phyloP scores from a whole-genome alignment of 2,888 invertebrate genomes.

The Alloscopus bannaensis region DNA sequence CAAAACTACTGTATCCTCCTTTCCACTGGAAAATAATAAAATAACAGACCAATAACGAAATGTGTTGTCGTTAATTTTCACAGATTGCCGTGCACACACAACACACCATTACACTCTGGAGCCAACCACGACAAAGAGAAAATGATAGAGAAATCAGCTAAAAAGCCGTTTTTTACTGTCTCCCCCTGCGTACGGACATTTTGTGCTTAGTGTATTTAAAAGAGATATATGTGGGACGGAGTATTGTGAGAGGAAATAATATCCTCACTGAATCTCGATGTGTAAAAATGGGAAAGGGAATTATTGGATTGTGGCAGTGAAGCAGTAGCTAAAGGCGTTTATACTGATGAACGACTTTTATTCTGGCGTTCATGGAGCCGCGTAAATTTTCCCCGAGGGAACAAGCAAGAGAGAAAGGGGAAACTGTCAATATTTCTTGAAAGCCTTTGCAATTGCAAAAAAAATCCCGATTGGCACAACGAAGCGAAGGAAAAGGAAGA shows the following conservation, averaged over 20 bases:
- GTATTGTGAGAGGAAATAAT: no score
- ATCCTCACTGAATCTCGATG: background rate
- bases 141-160: no score
- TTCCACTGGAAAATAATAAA: slow-evolving; percentile 36
- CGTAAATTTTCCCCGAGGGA: slow-evolving; percentile 65
- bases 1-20: no score
- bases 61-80: slow-evolving; percentile 40
- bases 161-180: no score
- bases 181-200: no score
- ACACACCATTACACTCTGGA: background rate
- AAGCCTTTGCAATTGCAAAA: slow-evolving; percentile 48
- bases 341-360: slow-evolving; percentile 59
- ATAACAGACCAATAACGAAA: slow-evolving; percentile 38
- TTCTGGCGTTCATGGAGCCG: slow-evolving; percentile 61
- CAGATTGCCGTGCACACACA: slow-evolving; percentile 33
- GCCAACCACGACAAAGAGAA: background rate
- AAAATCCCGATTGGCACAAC: slow-evolving; percentile 23
- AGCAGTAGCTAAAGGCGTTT: slow-evolving; percentile 55
- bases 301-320: slow-evolving; percentile 58
- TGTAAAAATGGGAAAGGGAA: slow-evolving; percentile 42
- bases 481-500: slow-evolving; percentile 12
- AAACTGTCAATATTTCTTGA: slow-evolving; percentile 62
- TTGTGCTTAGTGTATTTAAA: no score
- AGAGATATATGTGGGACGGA: no score
- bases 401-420: slow-evolving; percentile 39